Evolutionary conservation across 2,797 vertebrate genomes (phyloP), one percentile per base, ranked within the genome.

Genomic region (Halcyon leucocephala): DNA sequence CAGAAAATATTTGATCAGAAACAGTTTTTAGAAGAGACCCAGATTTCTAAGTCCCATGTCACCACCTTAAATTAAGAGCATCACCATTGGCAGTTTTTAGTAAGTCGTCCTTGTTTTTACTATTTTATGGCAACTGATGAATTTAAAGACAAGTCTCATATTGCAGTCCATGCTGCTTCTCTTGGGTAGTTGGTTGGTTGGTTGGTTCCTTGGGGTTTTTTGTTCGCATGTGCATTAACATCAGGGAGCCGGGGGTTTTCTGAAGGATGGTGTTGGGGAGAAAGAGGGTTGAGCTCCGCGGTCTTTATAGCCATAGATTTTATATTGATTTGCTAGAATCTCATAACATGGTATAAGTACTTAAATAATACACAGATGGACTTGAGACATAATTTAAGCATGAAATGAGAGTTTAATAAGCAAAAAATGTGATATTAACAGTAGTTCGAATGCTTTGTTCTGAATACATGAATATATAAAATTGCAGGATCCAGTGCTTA

Each of bases 81-180:
- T 93, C 97, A 82, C 54, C 98, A 85, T 33, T 93, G 98, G 95
- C 97, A 89, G 64, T 93, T 98, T 90, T 96, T 95, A 97, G 99
- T 99, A 97, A 98, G 99, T 93, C 5, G 20, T 35, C 57, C 37
- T 62, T 16, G 7, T 10, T 51, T 66, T 46, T 51, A 10, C 17
- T 7, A 3, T 33, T 54, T 42, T 16, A 4, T 44, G 35, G 29
- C 33, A 51, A 12, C 11, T 18, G 49, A 54, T 71, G 14, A 49
- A 35, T 57, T 69, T 42, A 35, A 22, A 66, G 54, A 5, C 3
- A 41, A 55, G 11, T 31, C 22, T 39, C 9, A 24, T 57, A 81
- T 31, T 74, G 18, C 37, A 25, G 1, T 64, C 16, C 6, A 0
- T 25, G n/a, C 35, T 74, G 25, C 71, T 86, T 7, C 21, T 44